Conservation (phyloP, 37 sponge, comb jelly and placozoan genomes). For the Beroe forskalii region DNA sequence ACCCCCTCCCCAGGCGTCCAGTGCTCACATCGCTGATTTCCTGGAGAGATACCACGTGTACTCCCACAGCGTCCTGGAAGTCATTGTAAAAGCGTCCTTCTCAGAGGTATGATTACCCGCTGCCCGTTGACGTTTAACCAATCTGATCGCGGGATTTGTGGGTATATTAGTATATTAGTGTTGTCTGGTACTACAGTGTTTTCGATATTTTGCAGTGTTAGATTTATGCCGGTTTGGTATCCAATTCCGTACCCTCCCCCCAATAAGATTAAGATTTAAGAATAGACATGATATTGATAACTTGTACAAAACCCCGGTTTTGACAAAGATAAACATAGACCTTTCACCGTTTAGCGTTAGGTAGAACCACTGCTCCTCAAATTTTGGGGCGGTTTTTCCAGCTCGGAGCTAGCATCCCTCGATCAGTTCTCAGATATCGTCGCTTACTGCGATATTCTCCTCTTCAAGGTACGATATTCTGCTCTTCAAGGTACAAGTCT, state of each 20-base stretch:
- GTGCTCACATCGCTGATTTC: not conserved
- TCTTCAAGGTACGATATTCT: conserved; percentile 23
- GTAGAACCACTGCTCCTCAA: conserved; percentile 41
- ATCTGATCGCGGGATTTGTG: no score
- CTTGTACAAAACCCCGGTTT: no score
- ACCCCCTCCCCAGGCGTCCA: not conserved
- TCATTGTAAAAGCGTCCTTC: conserved; percentile 38
- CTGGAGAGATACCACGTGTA: not conserved
- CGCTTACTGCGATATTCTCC: conserved; percentile 43
- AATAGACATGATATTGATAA: no score
- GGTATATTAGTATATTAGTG: no score
- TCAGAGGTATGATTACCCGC: conserved; percentile 64
- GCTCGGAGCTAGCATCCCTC: not conserved
- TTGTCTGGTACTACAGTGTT: no score
- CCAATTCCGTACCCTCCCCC: no score
- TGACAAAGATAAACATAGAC: not conserved
- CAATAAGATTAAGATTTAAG: no score
- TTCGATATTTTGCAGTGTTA: no score
- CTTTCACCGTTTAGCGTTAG: conserved; percentile 39
- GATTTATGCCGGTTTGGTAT: no score
- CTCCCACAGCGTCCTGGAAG: conserved; percentile 31
- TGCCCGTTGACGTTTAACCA: no score
- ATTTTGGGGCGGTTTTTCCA: conserved; percentile 10
- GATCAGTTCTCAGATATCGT: conserved; percentile 29
- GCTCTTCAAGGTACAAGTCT: no score